A percentile compares a stretch with the other conserved stretches of the same genome.
Evolutionary conservation across 2,888 invertebrate genomes (phyloP).

Genomic region (Protophormia terraenovae): DNA sequence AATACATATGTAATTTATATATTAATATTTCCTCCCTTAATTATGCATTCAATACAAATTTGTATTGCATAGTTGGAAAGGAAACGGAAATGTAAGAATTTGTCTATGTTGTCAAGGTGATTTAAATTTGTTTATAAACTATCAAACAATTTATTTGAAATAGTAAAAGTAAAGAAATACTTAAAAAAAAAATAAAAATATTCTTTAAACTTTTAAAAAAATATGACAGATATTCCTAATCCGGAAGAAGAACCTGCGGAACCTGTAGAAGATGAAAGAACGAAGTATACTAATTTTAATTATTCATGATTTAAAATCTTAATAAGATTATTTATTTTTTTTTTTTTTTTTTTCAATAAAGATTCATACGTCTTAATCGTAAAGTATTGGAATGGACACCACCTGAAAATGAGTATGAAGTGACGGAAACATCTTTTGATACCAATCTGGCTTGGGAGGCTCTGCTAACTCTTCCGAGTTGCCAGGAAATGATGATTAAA

Average conservation of each 20-base stretch:
- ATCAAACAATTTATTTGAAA: not conserved
- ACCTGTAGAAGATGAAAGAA: conserved; percentile 53
- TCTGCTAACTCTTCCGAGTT: conserved; percentile 71
- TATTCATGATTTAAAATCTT: not conserved
- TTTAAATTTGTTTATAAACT: conserved; percentile 29
- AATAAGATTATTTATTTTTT: not conserved
- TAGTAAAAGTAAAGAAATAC: conserved; percentile 12
- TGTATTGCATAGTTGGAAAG: not conserved
- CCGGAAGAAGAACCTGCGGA: conserved; percentile 31
- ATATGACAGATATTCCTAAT: conserved; percentile 38
- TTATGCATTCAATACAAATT: too few species aligned
- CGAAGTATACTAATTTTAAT: not conserved
- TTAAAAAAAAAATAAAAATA: not conserved
- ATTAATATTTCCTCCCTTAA: too few species aligned
- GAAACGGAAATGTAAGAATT: conserved; percentile 1
- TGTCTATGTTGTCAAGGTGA: conserved; percentile 59
- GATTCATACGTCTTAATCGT: conserved; percentile 29
- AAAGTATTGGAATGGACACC: conserved; percentile 71
- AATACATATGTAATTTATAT: too few species aligned
- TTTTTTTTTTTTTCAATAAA: not conserved
- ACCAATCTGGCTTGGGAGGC: conserved; percentile 75
- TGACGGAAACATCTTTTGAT: conserved; percentile 70
- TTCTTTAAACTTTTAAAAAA: conserved; percentile 4
- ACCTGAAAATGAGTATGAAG: conserved; percentile 73
- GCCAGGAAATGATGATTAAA: conserved; percentile 74